Percentiles rank a stretch among this genome's conserved stretches.
phyloP scores from a whole-genome alignment of 2,797 vertebrate genomes.

The Clarias pachynema region DNA sequence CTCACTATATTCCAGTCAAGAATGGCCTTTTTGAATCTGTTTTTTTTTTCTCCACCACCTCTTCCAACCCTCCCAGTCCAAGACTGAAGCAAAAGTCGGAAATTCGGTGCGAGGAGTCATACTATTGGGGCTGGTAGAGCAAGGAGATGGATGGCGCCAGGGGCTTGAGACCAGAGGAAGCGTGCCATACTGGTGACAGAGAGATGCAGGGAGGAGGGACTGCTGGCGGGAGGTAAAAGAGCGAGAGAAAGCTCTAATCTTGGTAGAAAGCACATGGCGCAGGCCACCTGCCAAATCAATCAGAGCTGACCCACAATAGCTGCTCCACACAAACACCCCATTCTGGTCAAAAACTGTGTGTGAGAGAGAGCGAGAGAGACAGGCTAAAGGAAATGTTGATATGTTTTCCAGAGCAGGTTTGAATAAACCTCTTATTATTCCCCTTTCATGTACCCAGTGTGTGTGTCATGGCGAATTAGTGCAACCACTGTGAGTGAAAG shows the following conservation, averaged over 20 bases:
- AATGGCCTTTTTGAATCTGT: background rate
- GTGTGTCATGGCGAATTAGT: conserved; percentile 15
- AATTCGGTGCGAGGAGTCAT: background rate
- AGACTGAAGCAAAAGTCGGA: background rate
- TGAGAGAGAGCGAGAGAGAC: background rate
- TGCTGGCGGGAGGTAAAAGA: conserved; percentile 35
- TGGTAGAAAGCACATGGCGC: conserved; percentile 37
- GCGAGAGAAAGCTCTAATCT: conserved; percentile 25
- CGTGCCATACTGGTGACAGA: conserved; percentile 19
- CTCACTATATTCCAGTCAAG: background rate
- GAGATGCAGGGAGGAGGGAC: conserved; percentile 5
- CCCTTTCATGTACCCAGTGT: conserved; percentile 32
- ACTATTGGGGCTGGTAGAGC: background rate
- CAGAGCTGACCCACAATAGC: conserved; percentile 41
- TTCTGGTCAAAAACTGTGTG: conserved; percentile 26
- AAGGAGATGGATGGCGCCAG: background rate
- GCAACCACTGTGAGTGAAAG: background rate
- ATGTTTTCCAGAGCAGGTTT: background rate
- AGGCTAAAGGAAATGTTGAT: background rate
- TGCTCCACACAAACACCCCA: conserved; percentile 24
- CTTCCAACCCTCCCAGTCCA: background rate
- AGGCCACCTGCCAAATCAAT: conserved; percentile 44
- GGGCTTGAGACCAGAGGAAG: conserved; percentile 35
- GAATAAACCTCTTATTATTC: conserved; percentile 22
- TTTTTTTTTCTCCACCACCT: background rate